A percentile compares a stretch with the other conserved stretches of the same genome.
phyloP scores from a whole-genome alignment of 2,888 invertebrate species.

The Platycheirus rosarum region DNA sequence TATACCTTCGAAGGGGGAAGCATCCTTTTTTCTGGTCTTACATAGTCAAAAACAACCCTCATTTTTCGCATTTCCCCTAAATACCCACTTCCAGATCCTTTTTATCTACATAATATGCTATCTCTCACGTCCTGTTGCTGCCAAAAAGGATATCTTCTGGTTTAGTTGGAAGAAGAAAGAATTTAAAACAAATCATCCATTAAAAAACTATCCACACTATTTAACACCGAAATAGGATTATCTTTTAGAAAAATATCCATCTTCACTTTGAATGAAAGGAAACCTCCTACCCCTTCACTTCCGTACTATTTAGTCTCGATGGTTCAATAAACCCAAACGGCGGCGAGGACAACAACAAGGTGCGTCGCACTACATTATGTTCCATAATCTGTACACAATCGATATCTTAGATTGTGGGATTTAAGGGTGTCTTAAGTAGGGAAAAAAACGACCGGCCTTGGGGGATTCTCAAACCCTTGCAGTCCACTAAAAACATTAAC shows the following conservation, averaged over 20 bases:
- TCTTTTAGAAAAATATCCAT: constrained; percentile 57
- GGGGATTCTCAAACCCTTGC: constrained; percentile 5
- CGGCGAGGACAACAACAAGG: constrained; percentile 30
- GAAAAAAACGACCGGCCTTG: constrained; percentile 36
- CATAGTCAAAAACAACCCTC: constrained; percentile 2
- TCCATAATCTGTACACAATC: constrained; percentile 66
- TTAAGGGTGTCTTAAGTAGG: constrained; percentile 48
- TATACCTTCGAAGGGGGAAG: background rate
- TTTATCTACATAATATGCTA: constrained; percentile 22
- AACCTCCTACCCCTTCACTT: constrained; percentile 5
- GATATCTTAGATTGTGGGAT: constrained; percentile 66
- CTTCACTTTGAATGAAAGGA: background rate
- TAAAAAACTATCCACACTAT: constrained; percentile 49
- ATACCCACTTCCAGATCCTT: constrained; percentile 13
- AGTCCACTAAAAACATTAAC: background rate
- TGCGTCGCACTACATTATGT: constrained; percentile 19
- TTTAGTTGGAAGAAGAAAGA: background rate
- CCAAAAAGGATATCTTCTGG: constrained; percentile 3
- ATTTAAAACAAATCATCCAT: constrained; percentile 11
- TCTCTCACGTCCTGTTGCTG: constrained; percentile 20
- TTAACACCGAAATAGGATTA: constrained; percentile 56
- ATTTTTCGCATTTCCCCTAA: background rate
- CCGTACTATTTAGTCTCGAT: constrained; percentile 25
- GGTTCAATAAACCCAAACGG: constrained; percentile 67
- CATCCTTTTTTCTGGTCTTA: constrained; percentile 7